Evolutionary conservation across 2,113 vertebrate species (phyloP).

Genomic region (Grus americana): DNA sequence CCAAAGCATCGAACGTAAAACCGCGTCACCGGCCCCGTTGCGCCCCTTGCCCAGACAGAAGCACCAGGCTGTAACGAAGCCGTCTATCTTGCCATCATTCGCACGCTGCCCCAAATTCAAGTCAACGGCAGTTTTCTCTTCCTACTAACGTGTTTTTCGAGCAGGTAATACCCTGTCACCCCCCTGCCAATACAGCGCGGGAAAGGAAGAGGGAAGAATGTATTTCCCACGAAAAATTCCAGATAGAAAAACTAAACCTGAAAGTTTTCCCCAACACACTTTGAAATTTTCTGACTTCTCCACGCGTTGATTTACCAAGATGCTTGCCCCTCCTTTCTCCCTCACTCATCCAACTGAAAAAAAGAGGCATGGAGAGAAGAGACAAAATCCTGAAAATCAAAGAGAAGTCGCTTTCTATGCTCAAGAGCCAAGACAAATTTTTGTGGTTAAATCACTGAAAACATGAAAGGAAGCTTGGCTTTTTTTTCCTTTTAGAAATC

Average conservation of each 20-base stretch:
- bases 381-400: not conserved
- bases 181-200: not conserved
- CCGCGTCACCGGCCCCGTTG: accelerated
- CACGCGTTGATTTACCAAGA: not conserved
- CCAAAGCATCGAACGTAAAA: not conserved
- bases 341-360: not conserved
- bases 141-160: not conserved
- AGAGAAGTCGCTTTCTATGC: not conserved
- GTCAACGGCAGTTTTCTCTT: not conserved
- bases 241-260: not conserved
- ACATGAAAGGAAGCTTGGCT: not conserved
- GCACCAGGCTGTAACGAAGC: not conserved
- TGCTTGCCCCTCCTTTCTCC: not conserved
- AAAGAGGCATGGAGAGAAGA: not conserved
- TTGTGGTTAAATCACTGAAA: not conserved
- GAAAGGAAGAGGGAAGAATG: not conserved
- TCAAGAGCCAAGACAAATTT: not conserved
- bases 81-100: not conserved
- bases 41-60: not conserved
- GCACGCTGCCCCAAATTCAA: not conserved
- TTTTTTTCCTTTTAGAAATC: not conserved
- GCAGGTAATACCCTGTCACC: not conserved
- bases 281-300: not conserved
- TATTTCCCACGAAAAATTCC: not conserved
- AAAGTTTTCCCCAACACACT: not conserved